phyloP scores from a whole-genome alignment of 2,797 vertebrate genomes.

The Artibeus lituratus region DNA sequence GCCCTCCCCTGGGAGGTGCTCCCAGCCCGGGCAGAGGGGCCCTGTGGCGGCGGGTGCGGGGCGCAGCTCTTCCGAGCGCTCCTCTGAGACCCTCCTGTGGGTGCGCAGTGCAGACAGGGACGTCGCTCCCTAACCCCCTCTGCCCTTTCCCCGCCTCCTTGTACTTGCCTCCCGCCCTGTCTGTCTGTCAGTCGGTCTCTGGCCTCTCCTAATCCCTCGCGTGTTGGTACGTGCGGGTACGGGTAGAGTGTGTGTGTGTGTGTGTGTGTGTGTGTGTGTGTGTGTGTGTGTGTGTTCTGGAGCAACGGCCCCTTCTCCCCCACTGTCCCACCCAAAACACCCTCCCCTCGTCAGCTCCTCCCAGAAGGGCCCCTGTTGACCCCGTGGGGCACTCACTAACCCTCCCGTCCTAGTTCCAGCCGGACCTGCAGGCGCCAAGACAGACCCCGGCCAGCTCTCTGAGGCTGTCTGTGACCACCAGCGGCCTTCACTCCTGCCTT shows the following conservation, averaged over 20 bases:
- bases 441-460: not conserved
- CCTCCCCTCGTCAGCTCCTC: not conserved
- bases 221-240: not conserved
- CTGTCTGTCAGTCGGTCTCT: not conserved
- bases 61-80: accelerated
- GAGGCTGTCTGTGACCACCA: not conserved
- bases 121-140: not conserved
- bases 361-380: not conserved
- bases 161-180: not conserved
- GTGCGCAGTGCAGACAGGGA: not conserved
- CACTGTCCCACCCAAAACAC: not conserved
- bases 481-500: not conserved
- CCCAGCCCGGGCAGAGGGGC: not conserved
- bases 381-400: not conserved
- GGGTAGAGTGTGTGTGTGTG: too few relatives aligned
- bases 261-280: not conserved
- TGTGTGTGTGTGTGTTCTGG: not conserved
- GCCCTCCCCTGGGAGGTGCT: not conserved
- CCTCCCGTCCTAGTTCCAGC: not conserved
- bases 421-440: not conserved
- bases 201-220: not conserved
- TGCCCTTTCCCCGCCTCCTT: too few relatives aligned
- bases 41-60: accelerated
- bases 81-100: not conserved
- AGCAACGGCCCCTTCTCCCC: not conserved